These are phyloP conservation scores for Hippocampus barbouri DNA, from an alignment of 2,113 vertebrate species.

Conservation along the genomic window DNA sequence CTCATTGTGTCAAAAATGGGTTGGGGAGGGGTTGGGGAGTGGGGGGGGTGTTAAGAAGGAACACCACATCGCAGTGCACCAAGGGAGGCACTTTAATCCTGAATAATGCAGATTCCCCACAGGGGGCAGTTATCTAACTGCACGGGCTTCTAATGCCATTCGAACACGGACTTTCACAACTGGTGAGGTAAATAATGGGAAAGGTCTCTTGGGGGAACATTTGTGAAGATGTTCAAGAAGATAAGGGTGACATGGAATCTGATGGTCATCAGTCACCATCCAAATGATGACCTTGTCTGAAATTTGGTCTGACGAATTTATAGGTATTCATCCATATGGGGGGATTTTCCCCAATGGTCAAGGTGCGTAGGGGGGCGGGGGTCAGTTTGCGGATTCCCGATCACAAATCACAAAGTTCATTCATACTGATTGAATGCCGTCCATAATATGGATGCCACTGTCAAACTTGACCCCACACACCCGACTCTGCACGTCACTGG, in stretches of 20 bases:
- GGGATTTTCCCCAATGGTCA: no score
- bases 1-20: constrained; percentile 59
- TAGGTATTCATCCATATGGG: no score
- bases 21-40: constrained; percentile 33
- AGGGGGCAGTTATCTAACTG: constrained; percentile 71
- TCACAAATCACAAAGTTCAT: no score
- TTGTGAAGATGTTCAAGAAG: constrained; percentile 30
- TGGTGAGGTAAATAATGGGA: constrained; percentile 70
- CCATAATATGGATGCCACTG: no score
- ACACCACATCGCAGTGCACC: constrained; percentile 54
- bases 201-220: constrained; percentile 36
- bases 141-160: constrained; percentile 60
- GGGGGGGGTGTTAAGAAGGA: constrained; percentile 57
- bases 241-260: constrained; percentile 21
- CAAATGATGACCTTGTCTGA: neutral
- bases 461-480: no score
- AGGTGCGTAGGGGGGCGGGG: no score
- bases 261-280: constrained; percentile 15
- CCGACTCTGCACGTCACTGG: no score
- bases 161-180: constrained; percentile 56
- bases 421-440: no score
- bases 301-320: no score
- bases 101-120: constrained; percentile 76
- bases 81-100: constrained; percentile 70
- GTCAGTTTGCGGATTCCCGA: no score